Conservation (phyloP, 2,797 vertebrate genomes). For the Pelodytes ibericus region DNA sequence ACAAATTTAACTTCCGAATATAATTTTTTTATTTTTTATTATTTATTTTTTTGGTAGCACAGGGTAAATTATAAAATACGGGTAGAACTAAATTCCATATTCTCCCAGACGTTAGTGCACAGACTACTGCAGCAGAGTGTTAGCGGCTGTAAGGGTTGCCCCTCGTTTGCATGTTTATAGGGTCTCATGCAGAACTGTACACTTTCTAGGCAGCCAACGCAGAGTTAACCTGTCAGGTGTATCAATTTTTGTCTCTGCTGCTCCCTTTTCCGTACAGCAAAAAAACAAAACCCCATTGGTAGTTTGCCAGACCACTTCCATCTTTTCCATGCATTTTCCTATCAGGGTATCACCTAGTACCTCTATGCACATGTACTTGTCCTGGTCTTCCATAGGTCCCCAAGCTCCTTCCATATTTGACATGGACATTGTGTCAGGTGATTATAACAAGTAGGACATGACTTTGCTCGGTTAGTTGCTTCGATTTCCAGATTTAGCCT, state of each 20-base stretch:
- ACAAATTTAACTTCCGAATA: no score
- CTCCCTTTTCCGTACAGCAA: slow-evolving; percentile 66
- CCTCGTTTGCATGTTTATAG: slow-evolving; percentile 73
- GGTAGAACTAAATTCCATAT: neutral
- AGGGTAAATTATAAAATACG: no score
- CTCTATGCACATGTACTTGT: slow-evolving; percentile 58
- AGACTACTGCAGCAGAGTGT: slow-evolving; percentile 62
- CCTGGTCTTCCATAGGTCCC: slow-evolving; percentile 63
- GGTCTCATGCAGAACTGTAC: slow-evolving; percentile 66
- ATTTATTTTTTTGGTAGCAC: no score
- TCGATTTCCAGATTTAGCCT: slow-evolving; percentile 24
- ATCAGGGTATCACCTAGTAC: slow-evolving; percentile 50
- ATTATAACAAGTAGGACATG: slow-evolving; percentile 44
- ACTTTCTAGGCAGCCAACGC: slow-evolving; percentile 66
- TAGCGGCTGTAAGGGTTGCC: slow-evolving; percentile 66
- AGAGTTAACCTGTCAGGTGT: slow-evolving; percentile 70
- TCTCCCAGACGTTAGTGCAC: slow-evolving; percentile 48
- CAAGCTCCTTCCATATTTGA: slow-evolving; percentile 61
- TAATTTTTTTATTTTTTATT: no score
- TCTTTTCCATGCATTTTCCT: slow-evolving; percentile 47
- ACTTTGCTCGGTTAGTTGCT: slow-evolving; percentile 39
- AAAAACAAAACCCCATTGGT: slow-evolving; percentile 66
- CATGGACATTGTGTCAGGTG: slow-evolving; percentile 63
- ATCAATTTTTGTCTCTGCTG: slow-evolving; percentile 73
- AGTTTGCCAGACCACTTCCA: slow-evolving; percentile 62